Evolutionary conservation across 2,113 vertebrate genomes (phyloP), one percentile per base, ranked within the genome.

Genomic region (Sphaerodactylus townsendi): DNA sequence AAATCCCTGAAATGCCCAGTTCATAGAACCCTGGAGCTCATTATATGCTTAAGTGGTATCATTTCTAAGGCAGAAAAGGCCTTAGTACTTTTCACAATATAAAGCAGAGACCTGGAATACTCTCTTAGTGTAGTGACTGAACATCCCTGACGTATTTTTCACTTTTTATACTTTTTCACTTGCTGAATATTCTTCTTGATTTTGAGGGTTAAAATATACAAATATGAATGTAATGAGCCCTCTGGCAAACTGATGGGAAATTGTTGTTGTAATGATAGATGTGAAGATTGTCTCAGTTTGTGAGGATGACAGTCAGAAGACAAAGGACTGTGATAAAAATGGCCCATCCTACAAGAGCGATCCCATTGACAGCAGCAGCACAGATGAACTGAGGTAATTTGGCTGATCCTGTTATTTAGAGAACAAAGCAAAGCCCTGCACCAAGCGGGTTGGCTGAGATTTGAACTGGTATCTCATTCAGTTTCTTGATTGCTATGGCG

Each of bases 321-420:
- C 28, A 21, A 15, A 77, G 71, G 68, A 30, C 21, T 7, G 37
- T 28, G 21, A 28, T 46, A 77, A 77, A 15, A 64, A 84, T 28
- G 59, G 59, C 59, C 21, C 7, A 6, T 59, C 23, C 21, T 23
- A 25, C 77, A 87, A 84, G 70, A 69, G 41, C 23, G 39, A 30
- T 25, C 37, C n/a, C 2, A 11, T 70, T 77, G 83, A 35, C 2
- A 39, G 1, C 3, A n/a, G 2, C 3, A 77, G 30, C n/a, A 39
- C 3, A 46, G 66, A 0, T 77, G 30, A 71, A 2, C 62, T 68
- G 10, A 84, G 83, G 83, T 90, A 90, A 88, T 39, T n/a, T 28
- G 2, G 65, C 39, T 77, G 23, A 4, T 41, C 23, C 33, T 33
- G n/a, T 56, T 79, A 23, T 37, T 73, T 37, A 30, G 28, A 72